phyloP scores from a whole-genome alignment of 2,888 invertebrate genomes.

The Lithophane leautieri region DNA sequence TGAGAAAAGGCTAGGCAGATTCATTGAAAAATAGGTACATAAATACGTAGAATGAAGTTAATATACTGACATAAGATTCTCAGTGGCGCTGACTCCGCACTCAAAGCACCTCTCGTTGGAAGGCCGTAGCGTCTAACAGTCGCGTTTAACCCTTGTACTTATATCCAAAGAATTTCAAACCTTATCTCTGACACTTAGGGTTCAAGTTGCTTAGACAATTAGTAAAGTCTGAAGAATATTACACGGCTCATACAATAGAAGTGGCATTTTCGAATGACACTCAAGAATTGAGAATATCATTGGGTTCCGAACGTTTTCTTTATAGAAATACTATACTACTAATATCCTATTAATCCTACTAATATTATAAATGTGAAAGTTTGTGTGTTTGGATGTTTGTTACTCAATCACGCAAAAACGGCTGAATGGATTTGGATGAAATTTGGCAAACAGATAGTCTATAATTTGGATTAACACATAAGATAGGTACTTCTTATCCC shows the following conservation, averaged over 20 bases:
- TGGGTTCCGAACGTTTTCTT: slow-evolving; percentile 7
- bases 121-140: slow-evolving; percentile 52
- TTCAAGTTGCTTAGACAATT: slow-evolving; percentile 20
- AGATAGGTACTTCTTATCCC: no score
- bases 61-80: slow-evolving; percentile 16
- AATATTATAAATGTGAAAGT: no score
- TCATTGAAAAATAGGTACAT: not conserved
- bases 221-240: slow-evolving; percentile 30
- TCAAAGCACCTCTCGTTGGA: slow-evolving; percentile 61
- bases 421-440: no score
- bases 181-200: slow-evolving; percentile 18
- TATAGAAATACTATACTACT: not conserved
- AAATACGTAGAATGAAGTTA: slow-evolving; percentile 7
- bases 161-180: slow-evolving; percentile 39
- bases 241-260: slow-evolving; percentile 28
- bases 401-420: no score
- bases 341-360: no score
- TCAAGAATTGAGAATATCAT: slow-evolving; percentile 40
- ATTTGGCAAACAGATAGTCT: no score
- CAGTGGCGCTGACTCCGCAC: slow-evolving; percentile 54
- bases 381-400: no score
- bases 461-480: no score
- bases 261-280: slow-evolving; percentile 44
- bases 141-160: slow-evolving; percentile 44
- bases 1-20: no score